These are phyloP conservation scores for Genyomyrus donnyi DNA, from an alignment of 2,113 vertebrate species.

Conservation along the genomic window DNA sequence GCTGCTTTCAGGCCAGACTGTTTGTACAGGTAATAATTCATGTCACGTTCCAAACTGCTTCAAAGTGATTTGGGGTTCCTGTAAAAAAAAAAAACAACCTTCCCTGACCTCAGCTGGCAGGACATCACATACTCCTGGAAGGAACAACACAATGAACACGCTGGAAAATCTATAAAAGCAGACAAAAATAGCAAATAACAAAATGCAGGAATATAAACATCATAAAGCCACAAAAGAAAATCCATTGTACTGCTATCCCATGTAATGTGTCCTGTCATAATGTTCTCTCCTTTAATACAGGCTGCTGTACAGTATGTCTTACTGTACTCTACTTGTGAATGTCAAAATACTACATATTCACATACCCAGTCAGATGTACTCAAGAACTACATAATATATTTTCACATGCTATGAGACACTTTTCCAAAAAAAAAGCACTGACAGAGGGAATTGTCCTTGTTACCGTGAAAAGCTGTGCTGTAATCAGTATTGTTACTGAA, in stretches of 20 bases:
- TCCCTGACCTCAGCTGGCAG: neutral
- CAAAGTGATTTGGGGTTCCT: neutral
- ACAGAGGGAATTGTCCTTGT: neutral
- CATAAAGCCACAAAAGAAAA: neutral
- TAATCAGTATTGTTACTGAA: neutral
- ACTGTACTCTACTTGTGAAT: neutral
- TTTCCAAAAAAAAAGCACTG: neutral
- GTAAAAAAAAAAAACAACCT: neutral
- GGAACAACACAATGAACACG: neutral
- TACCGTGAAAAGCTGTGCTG: neutral
- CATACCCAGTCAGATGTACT: neutral
- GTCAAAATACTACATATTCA: neutral
- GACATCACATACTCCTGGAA: neutral
- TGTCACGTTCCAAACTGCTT: neutral
- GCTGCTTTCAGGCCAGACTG: neutral
- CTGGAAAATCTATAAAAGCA: neutral
- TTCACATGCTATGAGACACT: neutral
- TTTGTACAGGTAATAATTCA: neutral
- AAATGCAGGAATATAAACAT: neutral
- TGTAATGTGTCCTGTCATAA: neutral
- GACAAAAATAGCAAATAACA: neutral
- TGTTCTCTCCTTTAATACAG: neutral
- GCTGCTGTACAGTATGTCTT: neutral
- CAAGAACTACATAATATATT: neutral
- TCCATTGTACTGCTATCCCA: neutral